Conservation (phyloP, 2,797 vertebrate genomes). For the Tympanoctomys barrerae region DNA sequence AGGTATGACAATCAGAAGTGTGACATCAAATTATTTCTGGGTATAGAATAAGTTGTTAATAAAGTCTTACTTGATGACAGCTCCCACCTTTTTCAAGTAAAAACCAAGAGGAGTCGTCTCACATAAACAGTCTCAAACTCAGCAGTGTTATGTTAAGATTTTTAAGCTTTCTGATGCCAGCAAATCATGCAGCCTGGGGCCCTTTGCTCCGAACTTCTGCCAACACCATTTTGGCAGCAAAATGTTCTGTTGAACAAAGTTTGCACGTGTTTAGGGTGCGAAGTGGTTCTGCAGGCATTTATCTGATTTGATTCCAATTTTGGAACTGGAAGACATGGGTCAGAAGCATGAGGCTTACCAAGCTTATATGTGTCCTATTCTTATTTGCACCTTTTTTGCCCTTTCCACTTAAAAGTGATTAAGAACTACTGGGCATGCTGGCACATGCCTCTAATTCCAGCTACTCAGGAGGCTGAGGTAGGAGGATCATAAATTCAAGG, state of each 20-base stretch:
- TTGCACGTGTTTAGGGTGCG: conserved; percentile 83
- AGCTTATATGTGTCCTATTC: conserved; percentile 37
- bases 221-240: conserved; percentile 82
- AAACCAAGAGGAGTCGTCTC: conserved; percentile 54
- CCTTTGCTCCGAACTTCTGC: conserved; percentile 83
- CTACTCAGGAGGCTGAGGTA: neutral
- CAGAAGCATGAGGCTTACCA: conserved; percentile 54
- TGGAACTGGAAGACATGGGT: conserved; percentile 71
- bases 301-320: conserved; percentile 76
- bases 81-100: conserved; percentile 67
- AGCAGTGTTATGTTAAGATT: conserved; percentile 69
- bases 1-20: conserved; percentile 55
- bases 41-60: conserved; percentile 61
- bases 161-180: conserved; percentile 70
- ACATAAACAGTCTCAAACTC: conserved; percentile 71
- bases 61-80: conserved; percentile 60
- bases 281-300: conserved; percentile 80
- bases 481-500: neutral
- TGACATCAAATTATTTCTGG: conserved; percentile 67
- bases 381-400: neutral
- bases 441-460: neutral
- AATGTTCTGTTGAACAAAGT: conserved; percentile 83
- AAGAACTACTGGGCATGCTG: neutral
- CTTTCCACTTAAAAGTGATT: conserved; percentile 36
- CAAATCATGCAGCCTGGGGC: conserved; percentile 77